These are phyloP conservation scores for Caenorhabditis elegans DNA, from an alignment of 1,140 invertebrate species.

Conservation along the genomic window DNA sequence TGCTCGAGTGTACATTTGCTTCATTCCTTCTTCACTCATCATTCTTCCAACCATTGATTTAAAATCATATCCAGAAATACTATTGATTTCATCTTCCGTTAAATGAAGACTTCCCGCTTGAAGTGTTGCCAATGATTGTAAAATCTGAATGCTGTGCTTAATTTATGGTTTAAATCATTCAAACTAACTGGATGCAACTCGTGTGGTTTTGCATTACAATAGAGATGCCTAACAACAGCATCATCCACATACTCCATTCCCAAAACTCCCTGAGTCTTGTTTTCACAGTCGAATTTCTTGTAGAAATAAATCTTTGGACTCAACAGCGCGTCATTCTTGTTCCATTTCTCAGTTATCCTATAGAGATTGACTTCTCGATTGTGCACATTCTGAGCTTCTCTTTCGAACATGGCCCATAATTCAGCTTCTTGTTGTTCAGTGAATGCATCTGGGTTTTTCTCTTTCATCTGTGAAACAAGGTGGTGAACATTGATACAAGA, in stretches of 20 bases:
- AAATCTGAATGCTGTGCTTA: conserved; percentile 14
- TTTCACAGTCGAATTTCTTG: not conserved
- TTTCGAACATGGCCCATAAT: not conserved
- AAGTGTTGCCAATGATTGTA: conserved; percentile 13
- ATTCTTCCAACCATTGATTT: not conserved
- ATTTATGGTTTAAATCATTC: too few species aligned
- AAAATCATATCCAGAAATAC: not conserved
- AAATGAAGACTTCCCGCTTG: not conserved
- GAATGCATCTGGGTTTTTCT: not conserved
- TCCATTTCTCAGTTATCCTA: not conserved
- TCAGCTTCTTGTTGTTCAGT: not conserved
- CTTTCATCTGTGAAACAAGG: not conserved
- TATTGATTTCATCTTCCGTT: conserved; percentile 16
- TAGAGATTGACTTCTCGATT: conserved; percentile 23
- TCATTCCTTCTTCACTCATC: not conserved
- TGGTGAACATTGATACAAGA: not conserved
- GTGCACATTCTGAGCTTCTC: not conserved
- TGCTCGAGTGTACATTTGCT: not conserved
- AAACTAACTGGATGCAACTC: not conserved
- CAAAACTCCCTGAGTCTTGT: not conserved
- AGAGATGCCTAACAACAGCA: not conserved
- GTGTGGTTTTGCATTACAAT: not conserved
- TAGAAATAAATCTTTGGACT: not conserved
- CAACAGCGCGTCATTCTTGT: not conserved
- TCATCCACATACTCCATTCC: conserved; percentile 13